phyloP scores from a whole-genome alignment of 2,888 invertebrate genomes.

The Gymnosoma rotundatum region DNA sequence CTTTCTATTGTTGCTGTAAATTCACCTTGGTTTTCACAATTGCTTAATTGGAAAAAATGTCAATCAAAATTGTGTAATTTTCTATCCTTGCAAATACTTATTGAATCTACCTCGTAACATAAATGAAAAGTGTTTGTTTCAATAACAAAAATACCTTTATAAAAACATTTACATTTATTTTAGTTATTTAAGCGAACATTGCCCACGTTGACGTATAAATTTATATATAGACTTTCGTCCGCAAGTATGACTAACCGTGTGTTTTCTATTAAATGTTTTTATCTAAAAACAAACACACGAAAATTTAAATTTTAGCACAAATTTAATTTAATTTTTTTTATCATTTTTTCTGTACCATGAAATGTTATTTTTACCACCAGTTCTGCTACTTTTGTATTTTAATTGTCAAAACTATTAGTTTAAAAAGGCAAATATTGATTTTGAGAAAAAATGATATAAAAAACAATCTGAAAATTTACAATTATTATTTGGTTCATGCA shows the following conservation, averaged over 20 bases:
- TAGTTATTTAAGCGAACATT: not conserved
- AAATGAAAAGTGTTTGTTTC: too few species aligned
- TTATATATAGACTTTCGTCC: not conserved
- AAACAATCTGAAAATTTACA: conserved; percentile 34
- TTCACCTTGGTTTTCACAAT: too few species aligned
- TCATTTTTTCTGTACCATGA: not conserved
- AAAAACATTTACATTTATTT: too few species aligned
- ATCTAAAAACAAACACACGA: conserved; percentile 32
- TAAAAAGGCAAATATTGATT: conserved; percentile 60
- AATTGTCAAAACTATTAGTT: conserved; percentile 57
- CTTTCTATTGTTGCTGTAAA: too few species aligned
- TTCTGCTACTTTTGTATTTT: conserved; percentile 23
- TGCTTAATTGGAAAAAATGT: too few species aligned
- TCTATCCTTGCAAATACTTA: too few species aligned
- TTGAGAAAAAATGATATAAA: conserved; percentile 7
- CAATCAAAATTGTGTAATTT: too few species aligned
- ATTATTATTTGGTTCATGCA: conserved; percentile 44
- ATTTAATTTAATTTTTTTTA: conserved; percentile 1
- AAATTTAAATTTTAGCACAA: not conserved
- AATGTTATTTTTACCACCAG: conserved; percentile 11
- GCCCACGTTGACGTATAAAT: not conserved
- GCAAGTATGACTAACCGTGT: conserved; percentile 17
- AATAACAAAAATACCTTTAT: too few species aligned
- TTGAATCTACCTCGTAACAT: too few species aligned
- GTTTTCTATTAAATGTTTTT: conserved; percentile 26